Conservation (phyloP, 2,888 invertebrate species). For the Dascillus cervinus region DNA sequence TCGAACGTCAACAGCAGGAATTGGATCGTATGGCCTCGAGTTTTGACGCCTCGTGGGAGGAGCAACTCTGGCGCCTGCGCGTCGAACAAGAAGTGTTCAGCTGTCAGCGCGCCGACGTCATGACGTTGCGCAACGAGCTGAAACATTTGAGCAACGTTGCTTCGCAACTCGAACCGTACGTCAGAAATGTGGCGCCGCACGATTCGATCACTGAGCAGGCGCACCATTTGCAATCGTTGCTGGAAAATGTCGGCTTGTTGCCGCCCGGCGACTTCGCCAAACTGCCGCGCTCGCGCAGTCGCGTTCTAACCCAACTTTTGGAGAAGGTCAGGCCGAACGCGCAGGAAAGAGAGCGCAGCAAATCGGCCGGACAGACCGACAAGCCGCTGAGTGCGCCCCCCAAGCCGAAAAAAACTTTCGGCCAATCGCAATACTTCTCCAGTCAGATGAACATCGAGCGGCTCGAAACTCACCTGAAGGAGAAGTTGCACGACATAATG, state of each 20-base stretch:
- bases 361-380: conserved; percentile 35
- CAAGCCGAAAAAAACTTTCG: conserved; percentile 18
- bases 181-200: conserved; percentile 43
- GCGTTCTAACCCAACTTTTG: conserved; percentile 49
- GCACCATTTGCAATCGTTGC: conserved; percentile 46
- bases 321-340: conserved; percentile 47
- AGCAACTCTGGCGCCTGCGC: conserved; percentile 60
- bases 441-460: conserved; percentile 37
- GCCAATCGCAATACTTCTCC: conserved; percentile 20
- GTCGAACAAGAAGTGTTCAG: conserved; percentile 57
- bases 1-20: conserved; percentile 54
- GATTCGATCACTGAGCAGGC: conserved; percentile 35
- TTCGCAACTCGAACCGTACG: conserved; percentile 58
- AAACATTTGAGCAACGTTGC: conserved; percentile 56
- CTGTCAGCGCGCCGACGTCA: conserved; percentile 57
- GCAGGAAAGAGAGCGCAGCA: conserved; percentile 38
- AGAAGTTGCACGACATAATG: conserved; percentile 42
- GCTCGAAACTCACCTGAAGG: conserved; percentile 42
- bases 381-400: conserved; percentile 26
- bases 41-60: conserved; percentile 64
- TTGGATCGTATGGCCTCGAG: conserved; percentile 51
- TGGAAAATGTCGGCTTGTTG: conserved; percentile 46
- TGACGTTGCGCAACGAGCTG: conserved; percentile 56
- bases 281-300: conserved; percentile 38
- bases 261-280: conserved; percentile 37